Base-by-base conservation (phyloP, 2,113 vertebrate genomes). In the Ophthalmolycus amberensis region DNA sequence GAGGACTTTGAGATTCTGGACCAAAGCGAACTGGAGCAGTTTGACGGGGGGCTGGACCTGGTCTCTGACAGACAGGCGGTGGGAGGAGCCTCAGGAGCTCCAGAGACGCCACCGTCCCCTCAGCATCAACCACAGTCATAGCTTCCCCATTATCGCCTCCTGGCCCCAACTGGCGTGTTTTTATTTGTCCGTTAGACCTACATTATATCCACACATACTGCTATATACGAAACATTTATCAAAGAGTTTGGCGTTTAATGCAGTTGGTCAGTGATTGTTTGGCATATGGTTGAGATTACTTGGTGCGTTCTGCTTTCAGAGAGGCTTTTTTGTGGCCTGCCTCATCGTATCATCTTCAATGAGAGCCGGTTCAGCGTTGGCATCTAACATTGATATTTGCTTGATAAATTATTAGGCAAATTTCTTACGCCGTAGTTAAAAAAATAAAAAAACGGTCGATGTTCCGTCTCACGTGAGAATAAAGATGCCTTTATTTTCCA, bases 1-100 rank as follows among this genome's bases (percentile, higher is more conserved):
- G 97, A 97, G 92, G 98, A 99, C 95, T 99, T 99, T 94, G 98
- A 99, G 96, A 96, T 99, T 82, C 95, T 99, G 95, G 98, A 99
- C 96, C 98, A 99, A 96, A 97, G 96, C 81, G 98, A 99, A 96
- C 95, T 99, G 95, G 98, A 99, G 88, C 96, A 96, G 91, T 93
- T 96, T 85, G 95, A 97, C 69, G 96, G 96, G 48, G 97, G 94
- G 94, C 93, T 96, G 84, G 96, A 95, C 63, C 88, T 95, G 0
- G 64, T 91, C 77, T 90, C 94, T 82, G 95, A 94, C 0, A 62
- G 80, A 93, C 92, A 84, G 90, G 87, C 16, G 34, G 84, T 32
- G 56, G 90, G 75, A 22, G 82, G 65, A 69, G 70, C 84, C 64
- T 48, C 89, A 38, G 84, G 50, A 56, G 72, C 86, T 62, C 44